Evolutionary conservation across 2,888 invertebrate genomes (phyloP).

Genomic region (Pachymerium ferrugineum): DNA sequence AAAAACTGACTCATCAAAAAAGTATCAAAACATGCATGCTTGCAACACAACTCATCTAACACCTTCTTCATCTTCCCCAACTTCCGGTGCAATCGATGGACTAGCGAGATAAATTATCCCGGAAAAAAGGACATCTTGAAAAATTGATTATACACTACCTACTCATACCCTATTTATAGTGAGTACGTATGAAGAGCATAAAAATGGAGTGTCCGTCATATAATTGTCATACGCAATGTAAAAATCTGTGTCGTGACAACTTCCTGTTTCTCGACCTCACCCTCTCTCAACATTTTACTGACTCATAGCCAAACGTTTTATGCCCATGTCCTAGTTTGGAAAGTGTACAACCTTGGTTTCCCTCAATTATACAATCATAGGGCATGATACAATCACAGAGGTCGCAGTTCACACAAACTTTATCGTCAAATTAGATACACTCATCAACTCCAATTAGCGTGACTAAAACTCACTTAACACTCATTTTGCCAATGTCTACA

Average conservation of each 20-base stretch:
- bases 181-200: too few species aligned
- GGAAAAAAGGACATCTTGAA: constrained; percentile 3
- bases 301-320: neutral
- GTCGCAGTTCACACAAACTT: neutral
- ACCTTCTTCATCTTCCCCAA: constrained; percentile 7
- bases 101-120: neutral
- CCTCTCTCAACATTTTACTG: neutral
- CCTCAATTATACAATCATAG: neutral
- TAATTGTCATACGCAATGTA: neutral
- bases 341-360: neutral
- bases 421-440: neutral
- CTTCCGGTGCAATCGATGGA: neutral
- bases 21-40: neutral
- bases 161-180: neutral
- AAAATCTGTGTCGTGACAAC: neutral
- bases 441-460: neutral
- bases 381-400: neutral
- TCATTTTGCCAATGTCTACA: neutral
- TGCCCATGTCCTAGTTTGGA: constrained; percentile 9
- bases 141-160: neutral
- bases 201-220: too few species aligned
- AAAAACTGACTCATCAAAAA: neutral
- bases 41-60: constrained; percentile 8
- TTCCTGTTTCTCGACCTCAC: neutral
- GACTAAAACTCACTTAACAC: neutral